A percentile compares a stretch with the other conserved stretches of the same genome.
These are phyloP conservation scores for Thymallus thymallus DNA, from an alignment of 2,113 vertebrate genomes.

Conservation along the genomic window DNA sequence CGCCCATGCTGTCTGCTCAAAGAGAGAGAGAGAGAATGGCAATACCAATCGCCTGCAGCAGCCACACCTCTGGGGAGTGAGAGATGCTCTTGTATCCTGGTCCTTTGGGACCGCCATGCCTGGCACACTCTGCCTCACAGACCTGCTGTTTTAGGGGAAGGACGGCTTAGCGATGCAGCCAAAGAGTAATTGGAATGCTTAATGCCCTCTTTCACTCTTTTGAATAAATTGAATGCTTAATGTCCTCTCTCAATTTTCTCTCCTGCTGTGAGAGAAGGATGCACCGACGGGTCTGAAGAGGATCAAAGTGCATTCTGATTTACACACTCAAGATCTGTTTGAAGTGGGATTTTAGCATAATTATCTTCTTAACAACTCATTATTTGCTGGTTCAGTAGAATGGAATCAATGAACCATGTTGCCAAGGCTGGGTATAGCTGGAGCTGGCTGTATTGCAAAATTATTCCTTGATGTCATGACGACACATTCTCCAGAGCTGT, in stretches of 20 bases:
- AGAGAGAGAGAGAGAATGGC: not conserved
- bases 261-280: not conserved
- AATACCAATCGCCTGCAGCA: no score
- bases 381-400: no score
- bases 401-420: no score
- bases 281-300: not conserved
- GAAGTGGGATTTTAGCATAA: constrained; percentile 12
- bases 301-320: constrained; percentile 28
- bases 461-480: not conserved
- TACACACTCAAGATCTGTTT: constrained; percentile 5
- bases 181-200: not conserved
- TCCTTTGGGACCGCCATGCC: no score
- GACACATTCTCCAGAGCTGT: constrained; percentile 18
- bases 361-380: no score
- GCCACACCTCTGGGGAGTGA: no score
- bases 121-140: no score
- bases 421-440: no score
- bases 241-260: not conserved
- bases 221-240: constrained; percentile 14
- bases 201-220: no score
- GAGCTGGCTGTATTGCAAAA: constrained; percentile 21
- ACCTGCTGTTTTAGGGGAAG: no score
- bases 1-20: no score
- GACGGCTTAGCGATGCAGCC: not conserved
- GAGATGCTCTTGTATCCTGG: no score